Base-by-base conservation (phyloP, 2,888 invertebrate genomes). In the Hyppa rectilinea region DNA sequence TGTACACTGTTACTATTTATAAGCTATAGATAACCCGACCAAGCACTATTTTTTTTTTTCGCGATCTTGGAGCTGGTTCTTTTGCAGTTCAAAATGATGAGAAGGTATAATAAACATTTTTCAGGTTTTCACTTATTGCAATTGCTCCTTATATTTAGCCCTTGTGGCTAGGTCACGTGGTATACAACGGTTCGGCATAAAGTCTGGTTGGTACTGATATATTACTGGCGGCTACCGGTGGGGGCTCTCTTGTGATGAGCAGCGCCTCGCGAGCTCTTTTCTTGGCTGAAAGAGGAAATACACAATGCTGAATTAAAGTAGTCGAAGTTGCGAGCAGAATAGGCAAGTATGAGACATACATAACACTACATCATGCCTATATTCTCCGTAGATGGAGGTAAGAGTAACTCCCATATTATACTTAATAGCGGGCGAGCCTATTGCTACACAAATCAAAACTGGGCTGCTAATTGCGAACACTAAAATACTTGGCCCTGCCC, bases 181-280 rank as follows among this genome's bases (percentile, higher is more conserved):
- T 91, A 69, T 96, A 96, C 0, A 96, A 78, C 2, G 96, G 96
- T 75, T 96, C 96, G 0, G 95, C 92, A 77, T 95, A 95, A 0
- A 95, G 84, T 61, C 95, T 86, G 0, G 95, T 92, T 0, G 94
- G 93, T 2, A 88, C 89, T 2, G 94, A 94, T 0, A 92, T 89
- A 78, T 92, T 92, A 84, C 94, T 95, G 9, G 89, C 86, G 0
- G 93, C 87, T 4, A 89, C 85, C 20, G 88, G 83, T 0, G 93
- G 90, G 0, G 92, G 91, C 53, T 94, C 94, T 20, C 94, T 81
- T 0, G 88, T 77, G 20, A 93, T 87, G 3, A 95, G 84, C 1
- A 93, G 80, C 0, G 93, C 90, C 2, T 92, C 90, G 0, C 91
- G 88, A 2, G 94, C 87, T 45, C 93, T 89, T 43, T 87, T 89